Conservation (phyloP, 2,888 invertebrate genomes). For the Andrena haemorrhoa region DNA sequence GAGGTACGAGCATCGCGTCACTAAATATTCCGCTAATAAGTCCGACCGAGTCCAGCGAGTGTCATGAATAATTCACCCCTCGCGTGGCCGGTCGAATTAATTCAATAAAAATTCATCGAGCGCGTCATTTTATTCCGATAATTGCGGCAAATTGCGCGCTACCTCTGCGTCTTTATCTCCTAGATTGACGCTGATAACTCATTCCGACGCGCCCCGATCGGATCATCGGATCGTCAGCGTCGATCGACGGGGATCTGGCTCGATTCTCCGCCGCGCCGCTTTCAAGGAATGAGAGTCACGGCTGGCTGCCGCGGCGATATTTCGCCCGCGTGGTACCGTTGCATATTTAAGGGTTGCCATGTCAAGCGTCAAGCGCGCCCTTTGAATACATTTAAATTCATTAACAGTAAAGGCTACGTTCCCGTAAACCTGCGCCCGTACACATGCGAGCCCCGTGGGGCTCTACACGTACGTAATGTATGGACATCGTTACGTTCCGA, state of each 20-base stretch:
- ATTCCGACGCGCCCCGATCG: not conserved
- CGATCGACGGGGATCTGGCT: not conserved
- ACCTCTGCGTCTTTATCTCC: not conserved
- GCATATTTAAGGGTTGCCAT: conserved; percentile 84
- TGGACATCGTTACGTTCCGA: conserved; percentile 25
- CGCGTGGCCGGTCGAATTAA: not conserved
- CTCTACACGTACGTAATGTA: conserved; percentile 23
- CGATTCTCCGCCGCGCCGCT: conserved; percentile 19
- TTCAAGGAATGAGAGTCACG: conserved; percentile 76
- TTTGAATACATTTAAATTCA: conserved; percentile 84
- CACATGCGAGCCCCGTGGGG: conserved; percentile 7
- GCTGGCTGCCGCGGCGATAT: conserved; percentile 76
- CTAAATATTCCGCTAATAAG: not conserved
- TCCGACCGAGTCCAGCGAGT: not conserved
- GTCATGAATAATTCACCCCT: conserved; percentile 1
- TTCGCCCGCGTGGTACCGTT: conserved; percentile 78
- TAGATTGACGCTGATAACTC: not conserved
- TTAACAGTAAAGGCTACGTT: conserved; percentile 76
- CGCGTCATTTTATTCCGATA: not conserved
- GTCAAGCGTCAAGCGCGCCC: conserved; percentile 83
- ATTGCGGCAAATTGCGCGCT: conserved; percentile 4
- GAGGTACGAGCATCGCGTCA: not conserved
- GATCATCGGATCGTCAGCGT: conserved; percentile 3
- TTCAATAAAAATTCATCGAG: not conserved
- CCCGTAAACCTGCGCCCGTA: conserved; percentile 53